Evolutionary conservation across 2,797 vertebrate species (phyloP), one percentile per base, ranked within the genome.

Genomic region (Mergus octosetaceus): DNA sequence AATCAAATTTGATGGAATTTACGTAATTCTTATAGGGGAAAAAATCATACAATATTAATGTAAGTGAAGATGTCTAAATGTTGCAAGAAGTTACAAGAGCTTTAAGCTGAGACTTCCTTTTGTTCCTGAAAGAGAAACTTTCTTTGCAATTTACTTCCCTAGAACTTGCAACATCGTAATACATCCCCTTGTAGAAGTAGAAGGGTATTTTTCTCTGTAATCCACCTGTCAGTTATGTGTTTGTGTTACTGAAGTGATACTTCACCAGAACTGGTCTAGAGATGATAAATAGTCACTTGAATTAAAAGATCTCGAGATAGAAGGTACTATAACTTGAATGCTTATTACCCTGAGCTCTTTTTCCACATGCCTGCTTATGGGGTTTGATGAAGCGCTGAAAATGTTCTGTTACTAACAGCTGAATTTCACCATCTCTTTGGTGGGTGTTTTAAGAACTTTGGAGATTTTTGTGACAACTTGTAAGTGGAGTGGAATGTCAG

Each of bases 301-400:
- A 41, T 64, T 64, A 64, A 28, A 64, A 41, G 38, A 64, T 66
- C 47, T 77, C 17, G 28, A 43, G 9, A 53, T 47, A 64, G 27
- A 7, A 1, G 11, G 51, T 65, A 41, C 39, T 71, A 0, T 61
- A 79, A 61, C 22, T 76, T 1, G 1, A 15, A 4, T n/a, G 32
- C 7, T 38, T 43, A 10, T 32, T 43, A 10, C 9, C 62, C 41
- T 79, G 68, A 74, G 36, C 56, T 61, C 30, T 49, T 76, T 30
- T 17, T 60, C 49, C 30, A 4, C 0, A 0, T 64, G 11, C 28
- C 51, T 57, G 10, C 49, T 43, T 30, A 1, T 21, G 49, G 58
- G 22, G 2, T 49, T 68, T 49, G 71, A 30, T 56, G 36, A 64
- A 58, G 38, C 17, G 20, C 60, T 69, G 53, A 60, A 65, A 85